A percentile compares a stretch with the other conserved stretches of the same genome.
Conservation (phyloP, 1,140 invertebrate species). For the Maconellicoccus hirsutus region DNA sequence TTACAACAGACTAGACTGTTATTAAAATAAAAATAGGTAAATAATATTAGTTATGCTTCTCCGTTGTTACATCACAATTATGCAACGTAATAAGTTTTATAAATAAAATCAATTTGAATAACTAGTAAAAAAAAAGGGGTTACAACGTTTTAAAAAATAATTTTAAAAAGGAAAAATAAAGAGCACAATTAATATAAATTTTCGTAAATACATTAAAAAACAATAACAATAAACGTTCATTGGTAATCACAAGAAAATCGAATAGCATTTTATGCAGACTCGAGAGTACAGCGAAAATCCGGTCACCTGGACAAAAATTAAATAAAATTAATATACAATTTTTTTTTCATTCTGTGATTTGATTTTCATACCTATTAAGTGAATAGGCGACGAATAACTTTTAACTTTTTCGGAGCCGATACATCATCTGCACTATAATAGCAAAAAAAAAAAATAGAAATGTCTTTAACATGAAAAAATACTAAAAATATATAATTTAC, state of each 20-base stretch:
- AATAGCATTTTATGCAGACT: no score
- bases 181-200: no score
- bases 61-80: background rate
- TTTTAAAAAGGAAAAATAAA: background rate
- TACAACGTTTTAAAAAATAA: background rate
- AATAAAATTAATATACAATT: no score
- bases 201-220: no score
- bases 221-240: no score
- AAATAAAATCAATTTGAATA: background rate
- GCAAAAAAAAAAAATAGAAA: background rate
- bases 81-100: background rate
- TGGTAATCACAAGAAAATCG: no score
- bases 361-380: conserved; percentile 6
- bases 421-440: background rate
- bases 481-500: background rate
- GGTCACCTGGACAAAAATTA: no score
- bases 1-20: conserved; percentile 22
- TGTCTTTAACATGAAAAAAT: background rate
- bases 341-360: no score
- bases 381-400: conserved; percentile 13
- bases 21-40: background rate
- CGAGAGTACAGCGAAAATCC: no score
- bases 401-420: conserved; percentile 12
- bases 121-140: background rate
- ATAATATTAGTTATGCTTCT: background rate